Base-by-base conservation (phyloP, 1,140 invertebrate genomes). In the Pinna nobilis region DNA sequence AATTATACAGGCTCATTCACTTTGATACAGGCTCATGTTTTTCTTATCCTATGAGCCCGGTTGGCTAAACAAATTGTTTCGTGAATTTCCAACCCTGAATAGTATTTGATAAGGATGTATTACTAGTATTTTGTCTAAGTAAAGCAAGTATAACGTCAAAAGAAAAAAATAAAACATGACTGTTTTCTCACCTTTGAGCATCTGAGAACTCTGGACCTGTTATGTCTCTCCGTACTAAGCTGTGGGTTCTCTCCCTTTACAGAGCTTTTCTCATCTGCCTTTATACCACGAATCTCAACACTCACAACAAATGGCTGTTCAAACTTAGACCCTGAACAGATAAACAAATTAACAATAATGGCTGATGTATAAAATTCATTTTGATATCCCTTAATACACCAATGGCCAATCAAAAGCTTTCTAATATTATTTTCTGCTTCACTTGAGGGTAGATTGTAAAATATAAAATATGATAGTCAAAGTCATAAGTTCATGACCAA, bases 41-140 rank as follows among this genome's bases (percentile, higher is more conserved):
- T n/a, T n/a, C n/a, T n/a, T n/a, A n/a, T n/a, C n/a, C n/a, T n/a
- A n/a, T n/a, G n/a, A n/a, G n/a, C n/a, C n/a, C n/a, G n/a, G n/a
- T n/a, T n/a, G n/a, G n/a, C n/a, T n/a, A n/a, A n/a, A n/a, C n/a
- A n/a, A n/a, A n/a, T n/a, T n/a, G n/a, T n/a, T n/a, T 84, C 84
- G 18, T 78, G 67, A 84, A 96, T 93, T 23, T 95, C 93, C 33
- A 98, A 89, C 30, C 94, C 95, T 84, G 94, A 93, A 87, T 98
- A 97, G 74, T 91, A 91, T 15, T 97, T 91, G 18, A 94, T 95
- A 33, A 98, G 93, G 33, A 95, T 93, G 84, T 98, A 98, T 86
- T 95, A 94, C 2, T 93, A 93, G 82, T 94, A 97, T 84, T 97
- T 95, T 7, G 98, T 95, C 95, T 32, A 98, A 90, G 89, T 98